phyloP scores from a whole-genome alignment of 2,113 vertebrate genomes.

The Tyto alba region DNA sequence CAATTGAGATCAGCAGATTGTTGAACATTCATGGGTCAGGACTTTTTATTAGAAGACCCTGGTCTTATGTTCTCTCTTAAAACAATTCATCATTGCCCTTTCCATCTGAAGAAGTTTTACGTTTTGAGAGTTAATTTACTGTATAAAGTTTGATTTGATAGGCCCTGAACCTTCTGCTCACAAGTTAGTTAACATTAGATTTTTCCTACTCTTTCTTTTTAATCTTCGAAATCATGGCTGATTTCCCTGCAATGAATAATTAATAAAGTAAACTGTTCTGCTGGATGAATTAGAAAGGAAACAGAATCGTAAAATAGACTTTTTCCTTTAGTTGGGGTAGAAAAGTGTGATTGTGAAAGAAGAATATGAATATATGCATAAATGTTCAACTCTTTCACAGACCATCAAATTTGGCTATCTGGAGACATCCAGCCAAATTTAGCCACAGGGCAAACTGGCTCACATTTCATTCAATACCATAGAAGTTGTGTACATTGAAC shows the following conservation, averaged over 20 bases:
- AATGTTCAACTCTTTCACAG: background rate
- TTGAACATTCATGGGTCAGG: constrained; percentile 40
- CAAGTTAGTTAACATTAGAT: constrained; percentile 8
- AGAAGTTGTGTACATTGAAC: accelerated
- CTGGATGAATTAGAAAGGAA: constrained; percentile 22
- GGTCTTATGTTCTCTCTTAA: background rate
- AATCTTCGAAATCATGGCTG: constrained; percentile 5
- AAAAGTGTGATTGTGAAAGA: background rate
- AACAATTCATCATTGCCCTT: constrained; percentile 41
- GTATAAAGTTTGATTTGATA: constrained; percentile 8
- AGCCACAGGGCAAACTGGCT: background rate
- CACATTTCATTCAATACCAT: background rate
- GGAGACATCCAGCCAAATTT: background rate
- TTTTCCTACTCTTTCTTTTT: constrained; percentile 28
- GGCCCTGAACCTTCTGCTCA: background rate
- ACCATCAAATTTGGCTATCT: background rate
- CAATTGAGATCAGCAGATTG: constrained; percentile 46
- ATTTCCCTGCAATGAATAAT: constrained; percentile 62
- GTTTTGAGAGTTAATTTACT: constrained; percentile 55
- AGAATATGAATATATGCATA: background rate
- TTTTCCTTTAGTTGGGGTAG: background rate
- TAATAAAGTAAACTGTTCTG: constrained; percentile 49
- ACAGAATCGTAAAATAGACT: background rate
- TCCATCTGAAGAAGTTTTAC: constrained; percentile 26
- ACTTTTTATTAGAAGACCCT: constrained; percentile 50